Evolutionary conservation across 2,113 vertebrate species (phyloP).

Genomic region (Vimba vimba): DNA sequence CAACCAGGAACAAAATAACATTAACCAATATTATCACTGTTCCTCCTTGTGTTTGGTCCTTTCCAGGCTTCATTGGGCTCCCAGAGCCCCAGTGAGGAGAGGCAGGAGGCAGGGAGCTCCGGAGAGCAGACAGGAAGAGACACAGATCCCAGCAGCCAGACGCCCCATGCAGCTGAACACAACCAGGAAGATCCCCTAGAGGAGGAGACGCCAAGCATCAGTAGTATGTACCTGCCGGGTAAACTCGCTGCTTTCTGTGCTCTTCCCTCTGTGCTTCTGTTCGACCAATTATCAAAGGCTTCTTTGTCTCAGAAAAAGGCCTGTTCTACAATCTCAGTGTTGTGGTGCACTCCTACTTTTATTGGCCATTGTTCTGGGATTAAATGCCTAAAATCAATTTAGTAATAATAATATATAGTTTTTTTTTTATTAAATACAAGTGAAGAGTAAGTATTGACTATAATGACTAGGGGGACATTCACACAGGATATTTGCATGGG

Average conservation of each 20-base stretch:
- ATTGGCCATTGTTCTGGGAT: not conserved
- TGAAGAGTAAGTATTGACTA: too few species aligned
- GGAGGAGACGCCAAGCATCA: constrained; percentile 72
- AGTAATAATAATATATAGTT: too few species aligned
- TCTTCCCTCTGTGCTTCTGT: constrained; percentile 1
- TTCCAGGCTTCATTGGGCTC: constrained; percentile 63
- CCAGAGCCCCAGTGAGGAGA: constrained; percentile 68
- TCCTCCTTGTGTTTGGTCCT: not conserved
- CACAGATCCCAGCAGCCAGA: constrained; percentile 54
- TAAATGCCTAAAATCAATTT: not conserved
- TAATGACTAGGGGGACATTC: too few species aligned
- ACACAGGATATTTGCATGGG: not conserved
- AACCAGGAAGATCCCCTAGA: constrained; percentile 76
- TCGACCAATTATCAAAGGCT: not conserved
- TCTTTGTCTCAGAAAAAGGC: not conserved
- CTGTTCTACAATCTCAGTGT: not conserved
- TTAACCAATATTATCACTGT: not conserved
- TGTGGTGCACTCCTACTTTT: not conserved
- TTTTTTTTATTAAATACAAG: too few species aligned
- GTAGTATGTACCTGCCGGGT: constrained; percentile 81
- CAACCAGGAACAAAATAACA: not conserved
- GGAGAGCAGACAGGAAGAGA: constrained; percentile 66
- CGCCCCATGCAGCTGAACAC: constrained; percentile 72
- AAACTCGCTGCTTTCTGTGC: constrained; percentile 59
- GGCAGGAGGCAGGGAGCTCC: constrained; percentile 61